Evolutionary conservation across 37 sponge, comb jelly and placozoan species (phyloP).

Genomic region (Chondrosia reniformis): DNA sequence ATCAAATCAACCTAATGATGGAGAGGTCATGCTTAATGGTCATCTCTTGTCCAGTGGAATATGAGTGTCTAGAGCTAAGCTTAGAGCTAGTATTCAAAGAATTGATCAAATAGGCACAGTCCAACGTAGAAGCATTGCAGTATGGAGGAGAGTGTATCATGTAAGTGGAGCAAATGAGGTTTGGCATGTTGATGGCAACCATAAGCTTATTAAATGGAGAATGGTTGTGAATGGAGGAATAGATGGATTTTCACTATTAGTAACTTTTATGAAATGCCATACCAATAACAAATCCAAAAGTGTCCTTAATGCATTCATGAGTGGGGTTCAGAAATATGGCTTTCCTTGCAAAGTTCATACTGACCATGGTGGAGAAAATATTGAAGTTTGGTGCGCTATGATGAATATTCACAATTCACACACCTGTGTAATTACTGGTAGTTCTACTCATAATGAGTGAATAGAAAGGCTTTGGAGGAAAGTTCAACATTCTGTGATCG

Average conservation of each 20-base stretch:
- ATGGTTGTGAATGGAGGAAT: slow-evolving; percentile 8
- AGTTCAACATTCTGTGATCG: slow-evolving; percentile 18
- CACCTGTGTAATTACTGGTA: slow-evolving; percentile 16
- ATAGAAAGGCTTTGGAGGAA: slow-evolving; percentile 24
- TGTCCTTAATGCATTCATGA: not conserved
- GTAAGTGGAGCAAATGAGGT: not conserved
- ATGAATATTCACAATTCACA: not conserved
- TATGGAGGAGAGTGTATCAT: slow-evolving; percentile 14
- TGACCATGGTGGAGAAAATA: slow-evolving; percentile 11
- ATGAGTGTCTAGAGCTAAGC: not conserved
- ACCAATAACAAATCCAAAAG: not conserved
- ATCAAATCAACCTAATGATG: slow-evolving; percentile 34
- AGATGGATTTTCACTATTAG: slow-evolving; percentile 2
- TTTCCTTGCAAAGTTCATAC: not conserved
- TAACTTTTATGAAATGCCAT: not conserved
- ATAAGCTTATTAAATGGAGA: slow-evolving; percentile 1
- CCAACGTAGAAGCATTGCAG: not conserved
- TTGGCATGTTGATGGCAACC: slow-evolving; percentile 23
- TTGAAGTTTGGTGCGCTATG: slow-evolving; percentile 10
- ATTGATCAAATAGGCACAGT: slow-evolving; percentile 11
- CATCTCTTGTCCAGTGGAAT: slow-evolving; percentile 12
- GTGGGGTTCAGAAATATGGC: not conserved
- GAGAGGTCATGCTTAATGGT: slow-evolving; percentile 17
- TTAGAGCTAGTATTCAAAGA: slow-evolving; percentile 19
- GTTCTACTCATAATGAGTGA: slow-evolving; percentile 24